These are phyloP conservation scores for Ailuropoda melanoleuca DNA, from an alignment of 2,113 vertebrate species.

Conservation along the genomic window DNA sequence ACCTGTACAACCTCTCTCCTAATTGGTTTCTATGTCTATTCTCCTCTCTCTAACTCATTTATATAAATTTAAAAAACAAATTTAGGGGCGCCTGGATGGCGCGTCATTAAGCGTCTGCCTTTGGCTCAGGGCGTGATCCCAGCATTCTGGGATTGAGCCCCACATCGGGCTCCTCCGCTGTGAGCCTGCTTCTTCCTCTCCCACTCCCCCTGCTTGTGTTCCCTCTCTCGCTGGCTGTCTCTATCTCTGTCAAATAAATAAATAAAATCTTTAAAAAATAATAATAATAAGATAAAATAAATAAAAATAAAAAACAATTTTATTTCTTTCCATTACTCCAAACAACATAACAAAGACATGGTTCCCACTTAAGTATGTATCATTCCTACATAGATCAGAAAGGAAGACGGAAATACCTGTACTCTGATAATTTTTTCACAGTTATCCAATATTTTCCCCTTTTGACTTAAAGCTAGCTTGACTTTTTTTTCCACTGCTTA, in stretches of 20 bases:
- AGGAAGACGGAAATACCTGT: background rate
- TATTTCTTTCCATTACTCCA: background rate
- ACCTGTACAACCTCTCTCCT: background rate
- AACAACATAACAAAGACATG: background rate
- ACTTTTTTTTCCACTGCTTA: background rate
- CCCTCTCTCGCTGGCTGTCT: no score
- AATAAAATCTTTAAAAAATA: no score
- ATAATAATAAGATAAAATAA: no score
- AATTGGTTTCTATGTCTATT: background rate
- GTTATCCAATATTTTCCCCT: background rate
- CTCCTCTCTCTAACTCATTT: background rate
- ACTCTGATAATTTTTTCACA: background rate
- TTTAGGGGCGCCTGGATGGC: background rate
- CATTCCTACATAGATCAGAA: background rate
- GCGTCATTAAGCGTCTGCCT: no score
- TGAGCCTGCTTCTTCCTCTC: no score
- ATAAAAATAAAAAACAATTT: background rate
- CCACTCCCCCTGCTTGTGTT: no score
- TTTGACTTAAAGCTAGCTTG: background rate
- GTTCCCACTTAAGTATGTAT: background rate
- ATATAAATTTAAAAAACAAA: background rate
- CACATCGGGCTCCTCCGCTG: no score
- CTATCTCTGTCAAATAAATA: no score
- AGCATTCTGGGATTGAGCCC: no score
- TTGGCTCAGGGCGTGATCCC: no score